Base-by-base conservation (phyloP, 2,888 invertebrate genomes). In the Microdon myrmicae region DNA sequence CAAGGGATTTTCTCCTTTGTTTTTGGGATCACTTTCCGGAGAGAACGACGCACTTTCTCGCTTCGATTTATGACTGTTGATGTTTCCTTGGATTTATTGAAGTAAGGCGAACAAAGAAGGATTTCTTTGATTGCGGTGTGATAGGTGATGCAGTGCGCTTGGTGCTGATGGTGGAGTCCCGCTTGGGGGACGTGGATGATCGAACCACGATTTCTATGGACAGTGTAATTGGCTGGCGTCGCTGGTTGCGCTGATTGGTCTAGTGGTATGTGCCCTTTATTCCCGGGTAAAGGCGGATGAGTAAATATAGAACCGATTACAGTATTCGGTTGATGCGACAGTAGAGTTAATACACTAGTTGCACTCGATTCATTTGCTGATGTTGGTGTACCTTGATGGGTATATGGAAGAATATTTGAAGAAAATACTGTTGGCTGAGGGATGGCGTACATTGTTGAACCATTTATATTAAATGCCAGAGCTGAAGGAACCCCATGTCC, bases 31-130 rank as follows among this genome's bases (percentile, higher is more conserved):
- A n/a, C n/a, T n/a, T n/a, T n/a, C n/a, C n/a, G n/a, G n/a, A n/a
- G n/a, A n/a, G n/a, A n/a, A n/a, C n/a, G n/a, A n/a, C n/a, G n/a
- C n/a, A n/a, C n/a, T n/a, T n/a, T n/a, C n/a, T n/a, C n/a, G n/a
- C n/a, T n/a, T n/a, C n/a, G n/a, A n/a, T n/a, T n/a, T n/a, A n/a
- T n/a, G n/a, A n/a, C n/a, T n/a, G n/a, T n/a, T n/a, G n/a, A n/a
- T n/a, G n/a, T n/a, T n/a, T n/a, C n/a, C n/a, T n/a, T n/a, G n/a
- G n/a, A n/a, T n/a, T n/a, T n/a, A n/a, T n/a, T n/a, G n/a, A n/a
- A n/a, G n/a, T n/a, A n/a, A n/a, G n/a, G 80, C 74, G 49, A 80
- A 80, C 23, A 80, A 67, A 17, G 80, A 77, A 12, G 77, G 75
- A 70, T 79, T 78, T 8, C 72, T 71, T 19, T 72, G 73, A 41